Base-by-base conservation (phyloP, 1,140 invertebrate species). In the Drosophila ficusphila region DNA sequence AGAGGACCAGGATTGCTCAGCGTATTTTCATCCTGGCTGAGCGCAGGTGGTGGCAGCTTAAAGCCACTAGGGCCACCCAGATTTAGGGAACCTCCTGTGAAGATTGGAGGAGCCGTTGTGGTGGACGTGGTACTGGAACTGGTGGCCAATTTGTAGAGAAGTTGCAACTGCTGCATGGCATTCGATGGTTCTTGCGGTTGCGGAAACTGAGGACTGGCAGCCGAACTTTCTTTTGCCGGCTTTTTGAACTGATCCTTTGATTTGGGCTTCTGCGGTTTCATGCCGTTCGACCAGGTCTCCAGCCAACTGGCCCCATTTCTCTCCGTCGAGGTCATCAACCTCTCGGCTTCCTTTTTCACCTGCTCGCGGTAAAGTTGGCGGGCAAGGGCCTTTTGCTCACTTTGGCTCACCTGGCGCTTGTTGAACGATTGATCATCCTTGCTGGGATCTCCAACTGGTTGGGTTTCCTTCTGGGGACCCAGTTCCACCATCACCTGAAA, bases 401-500 rank as follows among this genome's bases (percentile, higher is more conserved):
- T 64, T 33, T 67, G 12, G 67, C 68, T 88, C 16, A 90, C 81
- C 38, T 91, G 91, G 18, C 90, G 81, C 73, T 91, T 91, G 31
- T 77, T 91, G 18, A 89, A 91, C 0, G 83, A 82, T 19, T 79
- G 75, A 39, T 81, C 82, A 4, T 76, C 67, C 31, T 74, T 64
- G 33, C 49, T 70, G 21, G 72, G 44, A 4, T 76, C 70, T 0
- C 94, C 93, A 8, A 96, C 91, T 0, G 94, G 92, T 38, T 93
- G 93, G 0, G 96, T 96, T 36, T 94, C 92, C 6, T 91, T 93
- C 81, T 97, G 96, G 1, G 96, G 96, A 1, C 96, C 96, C 5
- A 96, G 85, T 85, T 97, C 96, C 14, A 96, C 91, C 11, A 96
- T 62, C 2, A 96, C 91, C 89, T 97, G 96, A 74, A 97, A 94